Evolutionary conservation across 2,113 vertebrate genomes (phyloP).

Genomic region (Coturnix japonica): DNA sequence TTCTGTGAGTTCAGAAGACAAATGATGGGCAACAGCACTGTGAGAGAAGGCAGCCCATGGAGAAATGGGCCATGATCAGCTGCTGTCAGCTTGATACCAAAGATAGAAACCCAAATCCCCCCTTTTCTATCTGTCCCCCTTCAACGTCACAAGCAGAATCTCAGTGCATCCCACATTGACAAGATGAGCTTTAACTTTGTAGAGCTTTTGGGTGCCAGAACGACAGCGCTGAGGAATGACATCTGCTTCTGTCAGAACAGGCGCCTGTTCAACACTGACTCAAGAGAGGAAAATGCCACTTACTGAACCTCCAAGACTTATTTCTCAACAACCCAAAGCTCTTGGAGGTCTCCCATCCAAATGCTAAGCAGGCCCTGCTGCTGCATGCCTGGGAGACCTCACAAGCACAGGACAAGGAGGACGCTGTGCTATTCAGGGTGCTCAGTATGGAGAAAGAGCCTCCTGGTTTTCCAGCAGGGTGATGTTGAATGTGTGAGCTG

Average conservation of each 20-base stretch:
- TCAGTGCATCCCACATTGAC: background rate
- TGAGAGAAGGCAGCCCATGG: background rate
- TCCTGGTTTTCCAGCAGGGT: background rate
- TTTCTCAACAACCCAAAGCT: conserved; percentile 36
- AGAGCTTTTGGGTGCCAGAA: conserved; percentile 17
- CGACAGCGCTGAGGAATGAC: background rate
- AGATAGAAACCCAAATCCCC: background rate
- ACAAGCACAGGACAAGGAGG: background rate
- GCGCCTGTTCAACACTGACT: background rate
- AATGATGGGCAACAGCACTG: background rate
- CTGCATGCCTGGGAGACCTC: background rate
- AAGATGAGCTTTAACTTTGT: background rate
- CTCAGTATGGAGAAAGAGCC: background rate
- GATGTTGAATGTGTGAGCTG: background rate
- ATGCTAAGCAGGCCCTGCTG: background rate
- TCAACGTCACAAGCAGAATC: background rate
- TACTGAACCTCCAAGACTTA: background rate
- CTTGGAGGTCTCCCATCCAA: conserved; percentile 22
- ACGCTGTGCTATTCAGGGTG: fast-evolving
- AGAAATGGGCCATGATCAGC: background rate
- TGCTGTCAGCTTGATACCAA: background rate
- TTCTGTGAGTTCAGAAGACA: background rate
- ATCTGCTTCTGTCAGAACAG: background rate
- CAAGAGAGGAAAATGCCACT: conserved; percentile 42
- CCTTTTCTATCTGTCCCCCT: background rate